phyloP scores from a whole-genome alignment of 1,140 invertebrate species.

The Caenorhabditis remanei region DNA sequence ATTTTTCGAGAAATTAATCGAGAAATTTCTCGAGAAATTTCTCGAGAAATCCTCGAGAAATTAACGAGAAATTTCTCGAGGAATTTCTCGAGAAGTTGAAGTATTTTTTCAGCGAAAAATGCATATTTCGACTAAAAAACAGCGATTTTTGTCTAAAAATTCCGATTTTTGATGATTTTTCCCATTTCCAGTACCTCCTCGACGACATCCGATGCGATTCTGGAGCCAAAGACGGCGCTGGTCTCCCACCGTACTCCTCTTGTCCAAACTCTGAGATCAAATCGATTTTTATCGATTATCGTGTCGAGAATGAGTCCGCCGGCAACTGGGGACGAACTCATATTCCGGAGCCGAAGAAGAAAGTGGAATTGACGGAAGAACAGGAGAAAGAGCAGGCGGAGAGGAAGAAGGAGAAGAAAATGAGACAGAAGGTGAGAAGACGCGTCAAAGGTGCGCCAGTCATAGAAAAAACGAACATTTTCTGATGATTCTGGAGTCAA shows the following conservation, averaged over 20 bases:
- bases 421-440: constrained; percentile 47
- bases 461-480: too few species aligned
- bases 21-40: too few species aligned
- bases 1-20: too few species aligned
- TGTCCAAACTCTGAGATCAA: constrained; percentile 12
- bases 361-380: constrained; percentile 55
- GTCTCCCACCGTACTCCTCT: constrained; percentile 21
- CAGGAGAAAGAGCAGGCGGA: constrained; percentile 55
- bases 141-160: too few species aligned
- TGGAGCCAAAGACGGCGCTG: constrained; percentile 29
- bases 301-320: constrained; percentile 2
- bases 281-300: constrained; percentile 49
- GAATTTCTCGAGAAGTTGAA: too few species aligned
- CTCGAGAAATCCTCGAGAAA: too few species aligned
- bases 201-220: constrained; percentile 52
- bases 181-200: constrained; percentile 57
- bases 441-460: too few species aligned
- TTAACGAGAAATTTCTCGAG: too few species aligned
- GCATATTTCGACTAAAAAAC: too few species aligned
- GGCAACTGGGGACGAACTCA: constrained; percentile 42
- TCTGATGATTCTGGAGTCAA: too few species aligned
- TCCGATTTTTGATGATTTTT: too few species aligned
- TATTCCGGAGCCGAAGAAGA: constrained; percentile 54
- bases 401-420: constrained; percentile 62
- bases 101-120: too few species aligned